Base-by-base conservation (phyloP, 1,140 invertebrate species). In the Mizuhopecten yessoensis region DNA sequence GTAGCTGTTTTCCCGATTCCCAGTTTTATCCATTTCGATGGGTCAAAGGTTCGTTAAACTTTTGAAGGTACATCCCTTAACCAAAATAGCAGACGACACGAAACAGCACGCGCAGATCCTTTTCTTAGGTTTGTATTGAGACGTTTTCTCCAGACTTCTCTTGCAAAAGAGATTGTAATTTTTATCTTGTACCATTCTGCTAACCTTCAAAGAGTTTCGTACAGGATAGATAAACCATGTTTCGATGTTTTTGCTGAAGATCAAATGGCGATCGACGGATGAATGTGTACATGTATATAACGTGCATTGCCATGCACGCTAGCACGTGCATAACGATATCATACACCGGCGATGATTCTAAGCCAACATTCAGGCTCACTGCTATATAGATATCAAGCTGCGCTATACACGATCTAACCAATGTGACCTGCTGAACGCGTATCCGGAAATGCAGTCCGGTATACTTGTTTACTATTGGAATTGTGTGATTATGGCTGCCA, bases 131-230 rank as follows among this genome's bases (percentile, higher is more conserved):
- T 75, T 75, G 23, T 75, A 75, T 75, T 75, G 57, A 75, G 57
- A 75, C 57, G 57, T 17, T 75, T 29, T 75, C 15, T 75, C 57
- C 57, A 75, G 57, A 75, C 57, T 29, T n/a, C n/a, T 75, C 57
- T 17, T 29, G 57, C 29, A 29, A 75, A 75, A 75, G 17, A n/a
- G 17, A 20, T 75, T 29, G 5, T n/a, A n/a, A 75, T 75, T 75
- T 29, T 75, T 75, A 75, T 75, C 57, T 75, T 29, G 57, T 75
- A 75, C 57, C 57, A 75, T 75, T 75, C n/a, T 75, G 23, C n/a
- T 75, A 49, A 75, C 57, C 57, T 75, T 75, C 57, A 75, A 75
- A 75, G 57, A 29, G 23, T 29, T 75, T 75, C 23, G n/a, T 11
- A 5, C 57, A 0, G 57, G 5, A 75, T 75, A 75, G 57, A 75